Conservation (phyloP, 2,797 vertebrate species). For the Myotis vivesi region DNA sequence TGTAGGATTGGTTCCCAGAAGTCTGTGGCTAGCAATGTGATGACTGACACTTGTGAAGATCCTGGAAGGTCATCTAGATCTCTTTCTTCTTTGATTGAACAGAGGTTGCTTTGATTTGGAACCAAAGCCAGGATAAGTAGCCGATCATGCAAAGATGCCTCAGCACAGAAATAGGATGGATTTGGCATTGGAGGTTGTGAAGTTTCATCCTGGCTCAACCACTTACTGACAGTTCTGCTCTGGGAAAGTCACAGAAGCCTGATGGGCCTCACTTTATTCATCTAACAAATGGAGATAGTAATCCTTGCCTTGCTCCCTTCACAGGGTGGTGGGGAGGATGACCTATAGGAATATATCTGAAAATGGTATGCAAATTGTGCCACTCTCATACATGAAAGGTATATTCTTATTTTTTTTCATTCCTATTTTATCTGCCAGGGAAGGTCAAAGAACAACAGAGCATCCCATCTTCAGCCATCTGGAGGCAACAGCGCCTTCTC, state of each 20-base stretch:
- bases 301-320: neutral
- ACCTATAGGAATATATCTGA: neutral
- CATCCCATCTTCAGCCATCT: neutral
- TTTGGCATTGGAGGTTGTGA: neutral
- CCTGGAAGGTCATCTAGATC: neutral
- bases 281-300: neutral
- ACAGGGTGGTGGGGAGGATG: neutral
- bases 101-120: neutral
- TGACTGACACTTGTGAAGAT: neutral
- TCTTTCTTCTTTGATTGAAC: neutral
- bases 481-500: neutral
- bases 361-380: neutral
- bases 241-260: neutral
- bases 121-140: neutral
- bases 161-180: neutral
- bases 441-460: neutral
- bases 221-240: neutral
- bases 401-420: neutral
- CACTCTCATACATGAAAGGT: neutral
- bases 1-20: neutral
- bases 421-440: neutral
- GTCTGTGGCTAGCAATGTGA: neutral
- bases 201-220: neutral
- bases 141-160: neutral
- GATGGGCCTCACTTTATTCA: neutral